Base-by-base conservation (phyloP, 1,140 invertebrate genomes). In the Drosophila hydei region DNA sequence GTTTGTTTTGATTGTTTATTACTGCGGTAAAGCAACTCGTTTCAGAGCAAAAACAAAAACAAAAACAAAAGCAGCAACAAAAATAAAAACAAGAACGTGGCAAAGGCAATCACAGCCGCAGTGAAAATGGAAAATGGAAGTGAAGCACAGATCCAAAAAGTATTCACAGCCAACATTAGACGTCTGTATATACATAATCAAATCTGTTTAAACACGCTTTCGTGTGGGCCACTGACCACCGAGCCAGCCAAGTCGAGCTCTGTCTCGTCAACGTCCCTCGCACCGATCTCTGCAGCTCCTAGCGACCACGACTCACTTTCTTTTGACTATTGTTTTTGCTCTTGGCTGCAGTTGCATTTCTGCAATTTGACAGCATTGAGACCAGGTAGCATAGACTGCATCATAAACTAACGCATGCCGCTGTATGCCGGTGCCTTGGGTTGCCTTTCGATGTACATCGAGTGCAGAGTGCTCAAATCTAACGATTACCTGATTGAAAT, bases 1-100 rank as follows among this genome's bases (percentile, higher is more conserved):
- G 75, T 87, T 81, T 88, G 83, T 88, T 88, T 83, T 88, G 83
- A 84, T 89, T 89, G 83, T 88, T 88, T 88, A 89, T 88, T 88
- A 83, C 83, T 88, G 83, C 83, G 79, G 83, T 74, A 83, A 73
- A 75, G 65, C 48, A 69, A 74, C 54, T 61, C 40, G 55, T 12
- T 54, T 47, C 4, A 23, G 30, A 51, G 42, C 23, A 19, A 36
- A 47, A 52, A 51, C 40, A 11, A 52, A 50, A 69, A 42, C 61
- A 65, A 27, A 11, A 25, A 52, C 8, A 58, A 23, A 42, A 56
- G n/a, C n/a, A n/a, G n/a, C n/a, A n/a, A 61, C 50, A 54, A 71
- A 56, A 33, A 38, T n/a, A 43, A 48, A 79, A 43, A 36, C 33
- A 56, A 69, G 63, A 55, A 33, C 23, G 5, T 11, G 18, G n/a